Base-by-base conservation (phyloP, 2,797 vertebrate genomes). In the Merluccius polli region DNA sequence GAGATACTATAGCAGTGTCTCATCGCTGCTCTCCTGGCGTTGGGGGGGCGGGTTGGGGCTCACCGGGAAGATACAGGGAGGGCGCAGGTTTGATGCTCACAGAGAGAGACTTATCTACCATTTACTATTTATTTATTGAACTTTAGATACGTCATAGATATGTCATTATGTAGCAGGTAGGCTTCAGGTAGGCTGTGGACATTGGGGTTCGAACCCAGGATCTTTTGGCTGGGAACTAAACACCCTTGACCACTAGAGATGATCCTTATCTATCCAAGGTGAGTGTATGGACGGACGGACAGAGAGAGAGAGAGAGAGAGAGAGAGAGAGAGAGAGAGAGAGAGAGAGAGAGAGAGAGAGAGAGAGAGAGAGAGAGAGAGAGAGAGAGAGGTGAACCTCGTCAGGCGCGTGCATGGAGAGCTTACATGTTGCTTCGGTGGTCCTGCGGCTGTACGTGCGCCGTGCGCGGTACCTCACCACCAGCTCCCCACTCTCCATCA, bases 391-490 rank as follows among this genome's bases (percentile, higher is more conserved):
- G 18, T 21, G 48, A n/a, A n/a, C 1, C 48, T 52, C 21, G 1
- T 59, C 48, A 18, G 44, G 44, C 16, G 44, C 21, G 44, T 21
- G 16, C 44, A 48, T 18, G 16, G 16, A 48, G 24, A 63, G 95
- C 96, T 97, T 87, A 98, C 96, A 24, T 21, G 95, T 97, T 68
- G 96, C 95, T 82, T 97, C 96, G 0, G 95, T 95, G 4, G 95
- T 96, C 73, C 96, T 91, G 15, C 96, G 95, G 86, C 96, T 97
- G 91, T 97, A 98, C 0, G 96, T 95, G 77, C 95, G 95, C 21
- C 95, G 94, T 8, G 95, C 95, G 0, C 93, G 93, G 82, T 98
- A 98, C 36, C 95, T 89, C 21, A 97, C 96, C 48, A 97, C 96
- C 82, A 97, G 92, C 79, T 98, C 95, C 0, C 96, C 96, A 15